These are phyloP conservation scores for Eretmochelys imbricata DNA, from an alignment of 2,113 vertebrate genomes.

Conservation along the genomic window DNA sequence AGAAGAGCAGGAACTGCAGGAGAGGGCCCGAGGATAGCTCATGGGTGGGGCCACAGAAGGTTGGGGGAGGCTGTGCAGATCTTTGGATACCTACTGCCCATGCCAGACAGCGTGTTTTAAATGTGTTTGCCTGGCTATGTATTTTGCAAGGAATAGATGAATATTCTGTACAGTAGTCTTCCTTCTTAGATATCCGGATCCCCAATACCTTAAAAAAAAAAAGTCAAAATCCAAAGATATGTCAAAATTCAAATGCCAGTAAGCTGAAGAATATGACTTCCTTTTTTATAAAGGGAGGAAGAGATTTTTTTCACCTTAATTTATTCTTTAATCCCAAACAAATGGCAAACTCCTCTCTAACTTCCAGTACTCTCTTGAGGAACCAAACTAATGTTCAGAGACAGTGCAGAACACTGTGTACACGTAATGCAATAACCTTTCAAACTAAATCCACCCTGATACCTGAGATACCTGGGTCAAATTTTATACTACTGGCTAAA, in stretches of 20 bases:
- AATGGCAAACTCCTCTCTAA: neutral
- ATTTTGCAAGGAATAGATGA: neutral
- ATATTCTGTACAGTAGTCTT: accelerated
- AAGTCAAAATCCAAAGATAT: neutral
- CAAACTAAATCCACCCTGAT: neutral
- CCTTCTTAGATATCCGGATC: neutral
- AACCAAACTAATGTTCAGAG: constrained; percentile 21
- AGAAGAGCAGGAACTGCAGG: no score
- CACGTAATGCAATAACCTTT: constrained; percentile 11
- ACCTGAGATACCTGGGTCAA: neutral
- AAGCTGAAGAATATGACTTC: neutral
- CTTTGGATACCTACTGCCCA: no score
- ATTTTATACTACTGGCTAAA: neutral
- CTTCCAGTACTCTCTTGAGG: neutral
- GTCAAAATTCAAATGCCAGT: neutral
- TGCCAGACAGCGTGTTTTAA: neutral
- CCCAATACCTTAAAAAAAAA: accelerated
- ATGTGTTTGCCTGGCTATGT: neutral
- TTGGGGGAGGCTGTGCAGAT: no score
- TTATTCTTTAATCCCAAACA: constrained; percentile 34
- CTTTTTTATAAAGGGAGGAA: neutral
- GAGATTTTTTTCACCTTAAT: neutral
- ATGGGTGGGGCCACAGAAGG: no score
- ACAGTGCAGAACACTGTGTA: neutral
- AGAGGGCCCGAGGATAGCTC: no score